Conservation (phyloP, 2,113 vertebrate species). For the Labeo catla region DNA sequence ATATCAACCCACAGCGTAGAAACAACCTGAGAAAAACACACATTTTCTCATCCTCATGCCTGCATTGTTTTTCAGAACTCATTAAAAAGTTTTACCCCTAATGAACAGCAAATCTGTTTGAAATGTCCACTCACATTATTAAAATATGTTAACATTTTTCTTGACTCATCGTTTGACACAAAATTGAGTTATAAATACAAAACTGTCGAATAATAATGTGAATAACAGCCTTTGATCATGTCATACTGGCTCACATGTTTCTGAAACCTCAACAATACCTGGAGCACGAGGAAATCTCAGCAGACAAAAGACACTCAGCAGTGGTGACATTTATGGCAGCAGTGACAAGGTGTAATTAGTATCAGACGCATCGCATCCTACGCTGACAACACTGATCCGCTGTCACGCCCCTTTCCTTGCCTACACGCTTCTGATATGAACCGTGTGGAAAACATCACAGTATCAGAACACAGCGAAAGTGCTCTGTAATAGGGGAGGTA, state of each 20-base stretch:
- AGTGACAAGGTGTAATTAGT: conserved; percentile 3
- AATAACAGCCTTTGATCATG: not conserved
- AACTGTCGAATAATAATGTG: not conserved
- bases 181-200: not conserved
- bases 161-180: not conserved
- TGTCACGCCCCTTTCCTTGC: conserved; percentile 6
- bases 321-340: not conserved
- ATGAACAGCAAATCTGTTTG: not conserved
- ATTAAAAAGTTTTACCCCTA: not conserved
- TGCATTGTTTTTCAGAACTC: not conserved
- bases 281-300: not conserved
- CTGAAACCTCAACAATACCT: not conserved
- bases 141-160: not conserved
- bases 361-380: not conserved
- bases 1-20: not conserved
- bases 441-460: not conserved
- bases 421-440: not conserved
- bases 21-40: not conserved
- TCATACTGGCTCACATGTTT: not conserved
- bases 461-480: not conserved
- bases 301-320: not conserved
- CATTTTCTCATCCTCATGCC: not conserved
- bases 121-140: not conserved
- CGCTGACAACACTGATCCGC: not conserved
- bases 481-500: not conserved